Evolutionary conservation across 1,140 invertebrate species (phyloP).

Genomic region (Plodia interpunctella): DNA sequence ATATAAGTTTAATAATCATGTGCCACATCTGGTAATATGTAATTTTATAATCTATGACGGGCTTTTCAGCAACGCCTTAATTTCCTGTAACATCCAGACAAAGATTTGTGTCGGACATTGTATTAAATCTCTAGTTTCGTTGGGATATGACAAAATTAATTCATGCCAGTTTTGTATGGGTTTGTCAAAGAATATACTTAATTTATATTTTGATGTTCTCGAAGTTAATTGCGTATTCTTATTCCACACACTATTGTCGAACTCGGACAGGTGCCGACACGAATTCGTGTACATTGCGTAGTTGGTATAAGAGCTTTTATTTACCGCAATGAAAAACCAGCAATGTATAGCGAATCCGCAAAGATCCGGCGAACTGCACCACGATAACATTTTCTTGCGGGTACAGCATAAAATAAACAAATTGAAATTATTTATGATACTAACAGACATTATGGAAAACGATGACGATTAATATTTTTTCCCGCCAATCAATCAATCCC

Average conservation of each 20-base stretch:
- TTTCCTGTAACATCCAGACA: constrained; percentile 40
- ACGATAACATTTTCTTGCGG: no score
- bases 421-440: background rate
- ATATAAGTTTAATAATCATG: no score
- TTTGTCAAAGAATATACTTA: background rate
- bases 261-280: no score
- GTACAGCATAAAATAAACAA: no score
- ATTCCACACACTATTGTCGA: no score
- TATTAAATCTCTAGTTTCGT: background rate
- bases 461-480: background rate
- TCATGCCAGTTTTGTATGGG: background rate
- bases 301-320: no score
- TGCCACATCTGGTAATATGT: background rate
- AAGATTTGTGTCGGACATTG: constrained; percentile 29
- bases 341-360: no score
- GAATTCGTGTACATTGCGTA: no score
- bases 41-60: background rate
- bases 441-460: background rate
- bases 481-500: constrained; percentile 22
- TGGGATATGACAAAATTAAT: background rate
- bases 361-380: no score
- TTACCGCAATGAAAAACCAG: no score
- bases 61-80: constrained; percentile 24
- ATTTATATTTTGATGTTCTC: no score
- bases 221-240: no score